A percentile compares a stretch with the other conserved stretches of the same genome.
Evolutionary conservation across 1,140 invertebrate genomes (phyloP).

Genomic region (Spodoptera frugiperda): DNA sequence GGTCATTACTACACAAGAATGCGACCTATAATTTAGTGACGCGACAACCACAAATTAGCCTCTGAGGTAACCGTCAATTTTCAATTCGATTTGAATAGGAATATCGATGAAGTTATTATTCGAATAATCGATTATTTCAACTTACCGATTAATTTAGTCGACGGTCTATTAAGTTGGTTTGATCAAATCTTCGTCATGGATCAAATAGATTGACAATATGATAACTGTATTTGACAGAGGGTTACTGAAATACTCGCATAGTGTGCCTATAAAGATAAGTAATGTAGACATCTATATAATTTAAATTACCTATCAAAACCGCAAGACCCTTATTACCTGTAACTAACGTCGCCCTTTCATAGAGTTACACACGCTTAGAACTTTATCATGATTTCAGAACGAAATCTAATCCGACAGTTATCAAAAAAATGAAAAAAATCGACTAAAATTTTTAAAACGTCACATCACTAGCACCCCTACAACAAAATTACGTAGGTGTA

Average conservation of each 20-base stretch:
- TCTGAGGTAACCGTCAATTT: constrained; percentile 24
- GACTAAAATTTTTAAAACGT: background rate
- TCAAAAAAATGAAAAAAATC: too few species aligned
- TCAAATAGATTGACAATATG: too few species aligned
- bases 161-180: constrained; percentile 16
- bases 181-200: constrained; percentile 16
- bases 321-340: too few species aligned
- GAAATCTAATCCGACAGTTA: too few species aligned
- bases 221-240: too few species aligned
- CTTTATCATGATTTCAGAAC: too few species aligned
- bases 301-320: too few species aligned
- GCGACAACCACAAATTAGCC: constrained; percentile 36
- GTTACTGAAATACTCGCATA: too few species aligned
- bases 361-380: too few species aligned
- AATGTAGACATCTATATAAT: too few species aligned
- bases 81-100: constrained; percentile 39
- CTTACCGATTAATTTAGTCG: constrained; percentile 12
- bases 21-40: constrained; percentile 27
- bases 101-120: constrained; percentile 38
- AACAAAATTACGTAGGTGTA: constrained; percentile 60
- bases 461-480: constrained; percentile 26
- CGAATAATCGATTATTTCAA: constrained; percentile 41
- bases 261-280: too few species aligned
- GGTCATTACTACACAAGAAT: constrained; percentile 10
- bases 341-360: too few species aligned